phyloP scores from a whole-genome alignment of 2,888 invertebrate species.

The Micropterix aruncella region DNA sequence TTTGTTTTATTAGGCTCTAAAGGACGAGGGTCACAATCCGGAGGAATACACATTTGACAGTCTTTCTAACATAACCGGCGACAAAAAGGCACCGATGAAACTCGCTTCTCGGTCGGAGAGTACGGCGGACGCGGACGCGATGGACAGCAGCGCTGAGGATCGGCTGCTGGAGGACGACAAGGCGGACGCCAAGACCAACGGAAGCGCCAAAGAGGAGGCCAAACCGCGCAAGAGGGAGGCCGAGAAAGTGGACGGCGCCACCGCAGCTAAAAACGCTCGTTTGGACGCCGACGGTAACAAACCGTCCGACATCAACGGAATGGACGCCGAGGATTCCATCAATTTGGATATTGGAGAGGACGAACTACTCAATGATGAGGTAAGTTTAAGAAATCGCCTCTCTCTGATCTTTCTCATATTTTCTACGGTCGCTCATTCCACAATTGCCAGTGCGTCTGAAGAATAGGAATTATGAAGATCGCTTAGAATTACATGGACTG shows the following conservation, averaged over 20 bases:
- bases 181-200: slow-evolving; percentile 18
- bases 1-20: slow-evolving; percentile 39
- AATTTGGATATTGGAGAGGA: slow-evolving; percentile 71
- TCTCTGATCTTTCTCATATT: no score
- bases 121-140: slow-evolving; percentile 23
- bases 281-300: slow-evolving; percentile 24
- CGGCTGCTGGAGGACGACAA: slow-evolving; percentile 35
- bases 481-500: no score
- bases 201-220: slow-evolving; percentile 5
- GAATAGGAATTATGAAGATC: no score
- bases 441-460: no score
- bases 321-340: slow-evolving; percentile 66
- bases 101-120: slow-evolving; percentile 30
- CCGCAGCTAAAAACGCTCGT: slow-evolving; percentile 26
- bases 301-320: slow-evolving; percentile 36
- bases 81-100: slow-evolving; percentile 33
- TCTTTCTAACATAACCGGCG: slow-evolving; percentile 12
- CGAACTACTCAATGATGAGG: slow-evolving; percentile 68
- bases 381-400: no score
- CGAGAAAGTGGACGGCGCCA: slow-evolving; percentile 25
- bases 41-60: slow-evolving; percentile 54
- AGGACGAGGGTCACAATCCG: slow-evolving; percentile 60
- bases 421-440: no score
- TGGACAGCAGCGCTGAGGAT: slow-evolving; percentile 24
- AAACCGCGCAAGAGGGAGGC: slow-evolving; percentile 24